These are phyloP conservation scores for Coenobita brevimanus DNA, from an alignment of 1,140 invertebrate genomes.

Conservation along the genomic window DNA sequence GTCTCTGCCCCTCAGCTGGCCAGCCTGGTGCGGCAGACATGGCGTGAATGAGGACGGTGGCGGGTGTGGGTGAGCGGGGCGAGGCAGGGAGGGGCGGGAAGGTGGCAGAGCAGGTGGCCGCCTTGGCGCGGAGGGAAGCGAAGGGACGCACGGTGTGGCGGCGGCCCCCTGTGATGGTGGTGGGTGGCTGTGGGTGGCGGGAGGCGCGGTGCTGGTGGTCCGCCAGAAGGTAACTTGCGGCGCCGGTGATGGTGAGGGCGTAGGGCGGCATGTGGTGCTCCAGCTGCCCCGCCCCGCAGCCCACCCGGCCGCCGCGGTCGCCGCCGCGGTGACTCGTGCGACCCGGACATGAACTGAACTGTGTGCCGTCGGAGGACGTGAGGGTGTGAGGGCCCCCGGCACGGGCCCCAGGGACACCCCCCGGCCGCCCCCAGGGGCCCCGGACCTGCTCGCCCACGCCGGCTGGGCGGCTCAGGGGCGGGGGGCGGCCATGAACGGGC, in stretches of 20 bases:
- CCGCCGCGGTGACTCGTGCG: conserved; percentile 57
- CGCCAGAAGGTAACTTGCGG: background rate
- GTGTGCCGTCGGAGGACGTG: conserved; percentile 57
- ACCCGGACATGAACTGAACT: conserved; percentile 59
- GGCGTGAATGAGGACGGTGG: conserved; percentile 49
- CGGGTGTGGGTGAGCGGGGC: background rate
- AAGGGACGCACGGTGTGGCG: conserved; percentile 3
- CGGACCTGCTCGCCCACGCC: conserved; percentile 67
- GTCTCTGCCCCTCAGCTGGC: conserved; percentile 7
- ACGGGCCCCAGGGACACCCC: conserved; percentile 70
- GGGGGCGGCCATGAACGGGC: conserved; percentile 70
- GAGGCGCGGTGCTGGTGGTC: background rate
- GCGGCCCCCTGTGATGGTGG: conserved; percentile 27
- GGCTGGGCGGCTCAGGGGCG: conserved; percentile 68
- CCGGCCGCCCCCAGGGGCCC: conserved; percentile 70
- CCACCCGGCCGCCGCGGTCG: conserved; percentile 34
- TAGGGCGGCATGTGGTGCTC: conserved; percentile 31
- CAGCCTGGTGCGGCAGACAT: conserved; percentile 24
- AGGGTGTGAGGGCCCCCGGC: conserved; percentile 65
- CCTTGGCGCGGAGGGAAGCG: conserved; percentile 13
- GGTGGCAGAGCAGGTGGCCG: conserved; percentile 33
- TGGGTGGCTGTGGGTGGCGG: background rate
- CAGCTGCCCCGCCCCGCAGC: conserved; percentile 21
- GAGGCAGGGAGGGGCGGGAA: conserved; percentile 13
- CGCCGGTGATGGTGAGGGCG: conserved; percentile 10